Evolutionary conservation across 1,140 invertebrate genomes (phyloP), one percentile per base, ranked within the genome.

Genomic region (Kradibia gibbosae): DNA sequence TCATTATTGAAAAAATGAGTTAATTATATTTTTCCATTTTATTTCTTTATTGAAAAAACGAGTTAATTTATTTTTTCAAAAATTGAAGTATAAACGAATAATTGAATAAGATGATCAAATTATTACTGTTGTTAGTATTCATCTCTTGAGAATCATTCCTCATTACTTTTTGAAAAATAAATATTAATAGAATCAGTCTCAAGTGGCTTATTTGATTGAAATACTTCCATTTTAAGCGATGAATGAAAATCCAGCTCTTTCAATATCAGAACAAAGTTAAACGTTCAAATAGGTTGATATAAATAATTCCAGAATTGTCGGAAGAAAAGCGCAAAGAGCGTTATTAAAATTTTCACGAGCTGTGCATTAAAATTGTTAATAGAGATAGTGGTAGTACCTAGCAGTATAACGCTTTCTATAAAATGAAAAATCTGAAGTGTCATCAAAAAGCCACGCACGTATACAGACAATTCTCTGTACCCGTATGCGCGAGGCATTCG

Each of bases 281-380:
- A 5, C 0, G 11, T 28, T 28, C 5, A 67, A 67, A 62, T 62
- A 31, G 62, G 34, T 39, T 39, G 0, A 39, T 39, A 67, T 39
- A 67, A 17, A 22, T n/a, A 67, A n/a, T 67, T 67, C 20, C 17
- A 10, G 5, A 39, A 15, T 22, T 39, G 11, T 10, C 5, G 28
- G n/a, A 39, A 62, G n/a, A 34, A 45, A 48, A 80, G 28, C 8
- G 57, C 57, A 80, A 80, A 65, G 25, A 31, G 53, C 15, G 13
- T 50, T 20, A 80, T 80, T 62, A 48, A 80, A 42, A 65, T 50
- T 62, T 74, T 42, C 28, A 20, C 55, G 39, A 42, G 22, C 42
- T 42, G 22, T 31, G 15, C 50, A 22, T 55, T 71, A 79, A 79
- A 72, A 72, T 48, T 31, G 39, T 72, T 50, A 48, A 50, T 48